Evolutionary conservation across 2,113 vertebrate genomes (phyloP).

Genomic region (Pachyramphus minor): DNA sequence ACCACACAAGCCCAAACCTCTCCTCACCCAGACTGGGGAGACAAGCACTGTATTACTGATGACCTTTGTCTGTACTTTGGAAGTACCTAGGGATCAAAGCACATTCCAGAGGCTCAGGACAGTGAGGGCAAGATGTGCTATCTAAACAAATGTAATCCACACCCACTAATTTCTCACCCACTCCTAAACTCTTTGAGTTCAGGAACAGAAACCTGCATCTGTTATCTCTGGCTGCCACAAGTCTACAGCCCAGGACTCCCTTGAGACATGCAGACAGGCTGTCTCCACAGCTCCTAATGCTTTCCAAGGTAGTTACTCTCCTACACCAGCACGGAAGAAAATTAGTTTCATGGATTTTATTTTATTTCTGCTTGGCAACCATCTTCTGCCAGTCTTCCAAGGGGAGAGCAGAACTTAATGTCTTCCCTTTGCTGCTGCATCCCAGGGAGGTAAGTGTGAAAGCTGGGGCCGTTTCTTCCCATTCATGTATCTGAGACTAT

Average conservation of each 20-base stretch:
- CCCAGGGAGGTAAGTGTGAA: background rate
- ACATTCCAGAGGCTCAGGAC: background rate
- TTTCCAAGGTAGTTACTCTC: background rate
- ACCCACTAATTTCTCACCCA: background rate
- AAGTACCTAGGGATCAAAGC: background rate
- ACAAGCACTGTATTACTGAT: background rate
- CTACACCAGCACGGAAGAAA: background rate
- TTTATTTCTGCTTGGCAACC: background rate
- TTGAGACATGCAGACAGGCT: background rate
- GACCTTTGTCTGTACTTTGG: background rate
- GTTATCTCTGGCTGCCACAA: background rate
- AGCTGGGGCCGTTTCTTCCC: background rate
- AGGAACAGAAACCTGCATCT: background rate
- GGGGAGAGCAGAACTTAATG: background rate
- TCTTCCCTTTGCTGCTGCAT: background rate
- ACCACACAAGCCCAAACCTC: background rate
- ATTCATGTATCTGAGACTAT: background rate
- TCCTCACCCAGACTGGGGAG: background rate
- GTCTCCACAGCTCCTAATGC: background rate
- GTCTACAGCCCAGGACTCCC: background rate
- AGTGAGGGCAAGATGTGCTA: background rate
- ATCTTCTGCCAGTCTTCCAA: background rate
- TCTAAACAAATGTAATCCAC: background rate
- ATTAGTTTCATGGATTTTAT: background rate
- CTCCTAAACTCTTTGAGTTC: background rate